A percentile compares a stretch with the other conserved stretches of the same genome.
Conservation (phyloP, 2,113 vertebrate species). For the Pica pica region DNA sequence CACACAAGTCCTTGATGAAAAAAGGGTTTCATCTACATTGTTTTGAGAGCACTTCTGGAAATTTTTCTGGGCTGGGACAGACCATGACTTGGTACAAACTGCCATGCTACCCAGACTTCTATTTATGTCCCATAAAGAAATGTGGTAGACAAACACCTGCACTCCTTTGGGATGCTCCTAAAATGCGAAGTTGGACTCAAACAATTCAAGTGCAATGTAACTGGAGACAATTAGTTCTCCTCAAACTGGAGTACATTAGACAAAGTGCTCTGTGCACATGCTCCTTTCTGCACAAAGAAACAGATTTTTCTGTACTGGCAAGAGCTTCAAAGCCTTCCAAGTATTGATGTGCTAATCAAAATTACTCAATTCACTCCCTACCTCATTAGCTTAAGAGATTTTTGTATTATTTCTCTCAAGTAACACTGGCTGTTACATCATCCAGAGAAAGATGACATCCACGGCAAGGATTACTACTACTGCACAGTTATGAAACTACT, state of each 20-base stretch:
- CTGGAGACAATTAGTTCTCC: not conserved
- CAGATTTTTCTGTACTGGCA: not conserved
- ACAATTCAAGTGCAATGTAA: not conserved
- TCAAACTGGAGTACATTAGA: not conserved
- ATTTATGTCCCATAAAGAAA: not conserved
- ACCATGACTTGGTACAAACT: not conserved
- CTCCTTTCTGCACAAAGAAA: not conserved
- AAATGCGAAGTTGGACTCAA: not conserved
- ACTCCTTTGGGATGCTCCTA: not conserved
- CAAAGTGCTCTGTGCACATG: not conserved
- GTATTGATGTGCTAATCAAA: not conserved
- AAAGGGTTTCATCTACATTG: not conserved
- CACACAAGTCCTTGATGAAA: not conserved
- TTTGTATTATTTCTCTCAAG: not conserved
- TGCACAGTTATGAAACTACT: not conserved
- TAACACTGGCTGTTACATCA: not conserved
- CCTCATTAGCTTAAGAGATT: not conserved
- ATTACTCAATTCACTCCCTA: not conserved
- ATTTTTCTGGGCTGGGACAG: not conserved
- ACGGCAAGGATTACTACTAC: not conserved
- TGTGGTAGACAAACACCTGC: not conserved
- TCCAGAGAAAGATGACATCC: not conserved
- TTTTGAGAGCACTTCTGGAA: not conserved
- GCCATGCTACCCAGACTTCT: not conserved
- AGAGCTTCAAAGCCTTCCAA: not conserved